Conservation (phyloP, 1,140 invertebrate genomes). For the Spodoptera frugiperda region DNA sequence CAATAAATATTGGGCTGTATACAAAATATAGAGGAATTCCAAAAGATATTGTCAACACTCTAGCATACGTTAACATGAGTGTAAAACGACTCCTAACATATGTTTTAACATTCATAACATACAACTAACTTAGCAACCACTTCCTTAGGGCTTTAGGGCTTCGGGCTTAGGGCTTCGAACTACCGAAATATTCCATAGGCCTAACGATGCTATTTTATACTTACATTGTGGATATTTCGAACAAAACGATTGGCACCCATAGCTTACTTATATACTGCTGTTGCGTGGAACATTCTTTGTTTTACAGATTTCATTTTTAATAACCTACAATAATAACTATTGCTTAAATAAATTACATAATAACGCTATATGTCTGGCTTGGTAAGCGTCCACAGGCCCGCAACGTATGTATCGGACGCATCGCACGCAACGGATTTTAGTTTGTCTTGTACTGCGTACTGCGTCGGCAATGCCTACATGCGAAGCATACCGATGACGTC, state of each 20-base stretch:
- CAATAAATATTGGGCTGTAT: constrained; percentile 85
- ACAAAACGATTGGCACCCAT: constrained; percentile 40
- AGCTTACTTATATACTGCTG: constrained; percentile 12
- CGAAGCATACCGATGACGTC: too few species aligned
- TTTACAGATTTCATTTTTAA: not conserved
- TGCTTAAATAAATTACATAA: too few species aligned
- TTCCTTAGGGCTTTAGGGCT: not conserved
- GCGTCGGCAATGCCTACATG: too few species aligned
- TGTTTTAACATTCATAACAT: constrained; percentile 69
- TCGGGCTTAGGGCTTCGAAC: not conserved
- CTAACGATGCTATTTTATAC: constrained; percentile 34
- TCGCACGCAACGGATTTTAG: too few species aligned
- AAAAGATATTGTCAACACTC: constrained; percentile 85
- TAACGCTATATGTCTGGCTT: too few species aligned
- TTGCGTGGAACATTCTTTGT: constrained; percentile 24
- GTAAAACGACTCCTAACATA: constrained; percentile 75
- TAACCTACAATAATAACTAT: too few species aligned
- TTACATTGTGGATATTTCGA: constrained; percentile 40
- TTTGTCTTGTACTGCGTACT: too few species aligned
- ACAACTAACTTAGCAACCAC: constrained; percentile 47
- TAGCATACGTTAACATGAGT: constrained; percentile 76
- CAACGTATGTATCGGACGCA: too few species aligned
- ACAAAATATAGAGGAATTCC: constrained; percentile 84
- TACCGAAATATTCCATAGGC: constrained; percentile 43
- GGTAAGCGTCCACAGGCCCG: too few species aligned